These are phyloP conservation scores for Brachyptera risi DNA, from an alignment of 2,888 invertebrate genomes.

Conservation along the genomic window DNA sequence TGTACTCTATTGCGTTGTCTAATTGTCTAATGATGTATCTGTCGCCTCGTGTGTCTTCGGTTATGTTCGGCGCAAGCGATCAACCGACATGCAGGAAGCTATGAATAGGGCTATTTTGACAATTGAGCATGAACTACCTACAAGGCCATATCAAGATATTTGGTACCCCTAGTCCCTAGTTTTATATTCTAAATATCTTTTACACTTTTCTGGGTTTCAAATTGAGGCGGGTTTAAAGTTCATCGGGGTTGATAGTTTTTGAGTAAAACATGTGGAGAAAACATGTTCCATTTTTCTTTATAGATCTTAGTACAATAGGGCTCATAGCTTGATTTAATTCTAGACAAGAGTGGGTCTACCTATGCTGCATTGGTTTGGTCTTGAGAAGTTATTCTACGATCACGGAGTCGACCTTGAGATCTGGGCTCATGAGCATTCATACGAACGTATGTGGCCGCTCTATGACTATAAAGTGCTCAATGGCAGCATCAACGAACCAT, in stretches of 20 bases:
- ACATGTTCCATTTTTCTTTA: background rate
- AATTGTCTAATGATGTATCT: no score
- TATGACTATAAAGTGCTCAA: slow-evolving; percentile 52
- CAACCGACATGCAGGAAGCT: no score
- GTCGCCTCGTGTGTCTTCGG: no score
- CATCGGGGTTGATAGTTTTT: background rate
- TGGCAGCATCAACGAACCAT: slow-evolving; percentile 47
- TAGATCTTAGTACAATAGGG: background rate
- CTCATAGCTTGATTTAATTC: slow-evolving; percentile 13
- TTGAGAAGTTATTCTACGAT: slow-evolving; percentile 53
- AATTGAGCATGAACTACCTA: no score
- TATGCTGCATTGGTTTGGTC: slow-evolving; percentile 35
- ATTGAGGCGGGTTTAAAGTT: no score
- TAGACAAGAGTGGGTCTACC: slow-evolving; percentile 39
- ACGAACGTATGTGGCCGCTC: slow-evolving; percentile 55
- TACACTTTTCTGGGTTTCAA: no score
- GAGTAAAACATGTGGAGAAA: background rate
- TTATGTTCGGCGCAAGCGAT: no score
- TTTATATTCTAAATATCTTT: no score
- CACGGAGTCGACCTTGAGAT: slow-evolving; percentile 55
- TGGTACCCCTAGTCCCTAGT: no score
- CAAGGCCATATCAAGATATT: no score
- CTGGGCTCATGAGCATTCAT: slow-evolving; percentile 58
- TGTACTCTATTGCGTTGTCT: no score
- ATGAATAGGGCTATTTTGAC: no score